Conservation (phyloP, 2,888 invertebrate species). For the Zygogramma bicolorata region DNA sequence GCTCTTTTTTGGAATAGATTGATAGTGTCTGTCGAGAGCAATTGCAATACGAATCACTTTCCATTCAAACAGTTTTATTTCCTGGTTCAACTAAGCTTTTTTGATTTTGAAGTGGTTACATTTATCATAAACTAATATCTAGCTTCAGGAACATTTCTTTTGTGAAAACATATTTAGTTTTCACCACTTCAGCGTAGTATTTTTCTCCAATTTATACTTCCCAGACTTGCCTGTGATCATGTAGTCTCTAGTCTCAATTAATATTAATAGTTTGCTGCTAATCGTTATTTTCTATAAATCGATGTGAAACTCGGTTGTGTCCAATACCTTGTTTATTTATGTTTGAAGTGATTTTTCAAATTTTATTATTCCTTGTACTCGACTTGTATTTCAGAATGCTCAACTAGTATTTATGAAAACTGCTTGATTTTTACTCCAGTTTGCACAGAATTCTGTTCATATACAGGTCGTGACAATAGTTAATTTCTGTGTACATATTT, state of each 20-base stretch:
- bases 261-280: constrained; percentile 49
- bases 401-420: constrained; percentile 46
- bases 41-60: too few species aligned
- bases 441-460: constrained; percentile 58
- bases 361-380: constrained; percentile 15
- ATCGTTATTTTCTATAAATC: constrained; percentile 34
- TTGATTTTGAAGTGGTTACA: too few species aligned
- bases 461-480: constrained; percentile 60
- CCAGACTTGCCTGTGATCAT: constrained; percentile 15
- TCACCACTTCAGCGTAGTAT: too few species aligned
- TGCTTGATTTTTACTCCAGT: constrained; percentile 25
- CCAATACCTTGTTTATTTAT: constrained; percentile 24
- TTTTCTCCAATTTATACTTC: background rate
- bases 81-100: too few species aligned
- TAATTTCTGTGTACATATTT: constrained; percentile 59
- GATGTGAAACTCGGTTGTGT: constrained; percentile 29
- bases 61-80: too few species aligned
- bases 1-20: too few species aligned
- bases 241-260: constrained; percentile 61
- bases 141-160: too few species aligned
- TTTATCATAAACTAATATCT: too few species aligned
- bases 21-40: too few species aligned
- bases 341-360: constrained; percentile 11
- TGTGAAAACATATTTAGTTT: too few species aligned
- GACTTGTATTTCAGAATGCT: constrained; percentile 42